These are phyloP conservation scores for Ericerus pela DNA, from an alignment of 1,140 invertebrate species.

Conservation along the genomic window DNA sequence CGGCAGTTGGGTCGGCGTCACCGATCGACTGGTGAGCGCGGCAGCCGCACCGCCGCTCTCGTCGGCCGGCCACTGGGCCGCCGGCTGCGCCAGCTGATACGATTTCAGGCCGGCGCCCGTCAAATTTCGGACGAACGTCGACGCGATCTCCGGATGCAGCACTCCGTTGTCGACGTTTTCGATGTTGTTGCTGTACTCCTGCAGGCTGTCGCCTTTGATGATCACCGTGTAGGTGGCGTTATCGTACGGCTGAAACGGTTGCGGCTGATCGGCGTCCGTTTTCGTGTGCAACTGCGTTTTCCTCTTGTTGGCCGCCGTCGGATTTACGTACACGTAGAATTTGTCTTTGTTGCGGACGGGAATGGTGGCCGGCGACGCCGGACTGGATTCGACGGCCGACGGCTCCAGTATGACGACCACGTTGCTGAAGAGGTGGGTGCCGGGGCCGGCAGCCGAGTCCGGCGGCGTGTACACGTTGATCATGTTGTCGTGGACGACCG, in stretches of 20 bases:
- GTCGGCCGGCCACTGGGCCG: neutral
- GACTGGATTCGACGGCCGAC: neutral
- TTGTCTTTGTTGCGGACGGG: neutral
- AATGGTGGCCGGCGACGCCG: neutral
- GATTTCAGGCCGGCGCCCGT: neutral
- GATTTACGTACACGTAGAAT: constrained; percentile 2
- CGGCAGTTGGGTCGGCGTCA: neutral
- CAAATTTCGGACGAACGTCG: neutral
- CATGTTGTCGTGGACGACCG: neutral
- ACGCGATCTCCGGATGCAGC: neutral
- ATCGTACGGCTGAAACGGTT: neutral
- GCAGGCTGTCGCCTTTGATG: neutral
- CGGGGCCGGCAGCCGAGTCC: too few species aligned
- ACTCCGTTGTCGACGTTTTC: neutral
- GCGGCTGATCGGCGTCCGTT: neutral
- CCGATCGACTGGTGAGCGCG: neutral
- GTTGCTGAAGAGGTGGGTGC: neutral
- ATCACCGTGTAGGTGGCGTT: neutral
- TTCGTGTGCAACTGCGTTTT: neutral
- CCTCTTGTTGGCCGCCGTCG: neutral
- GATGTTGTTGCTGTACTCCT: neutral
- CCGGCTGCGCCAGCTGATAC: neutral
- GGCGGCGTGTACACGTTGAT: neutral
- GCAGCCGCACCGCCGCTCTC: neutral
- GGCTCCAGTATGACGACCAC: neutral